Conservation (phyloP, 1,140 invertebrate genomes). For the Steinernema khuongi region DNA sequence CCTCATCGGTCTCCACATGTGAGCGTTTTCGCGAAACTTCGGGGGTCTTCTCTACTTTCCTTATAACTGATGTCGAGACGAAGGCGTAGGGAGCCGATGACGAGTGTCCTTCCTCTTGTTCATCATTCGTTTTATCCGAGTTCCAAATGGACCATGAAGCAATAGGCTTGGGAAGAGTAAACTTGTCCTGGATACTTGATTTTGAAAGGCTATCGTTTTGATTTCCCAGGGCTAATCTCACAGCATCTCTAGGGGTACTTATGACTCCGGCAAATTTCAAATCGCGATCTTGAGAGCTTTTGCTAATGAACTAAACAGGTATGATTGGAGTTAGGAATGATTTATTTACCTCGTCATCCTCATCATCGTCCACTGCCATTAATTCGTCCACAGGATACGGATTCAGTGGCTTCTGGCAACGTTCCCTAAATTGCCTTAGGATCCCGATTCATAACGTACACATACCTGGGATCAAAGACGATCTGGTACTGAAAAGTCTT, state of each 20-base stretch:
- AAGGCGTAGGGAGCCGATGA: background rate
- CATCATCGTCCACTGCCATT: constrained; percentile 10
- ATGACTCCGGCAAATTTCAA: constrained; percentile 20
- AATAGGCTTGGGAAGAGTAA: constrained; percentile 17
- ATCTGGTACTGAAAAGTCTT: constrained; percentile 42
- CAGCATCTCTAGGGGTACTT: background rate
- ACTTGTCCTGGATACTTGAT: constrained; percentile 24
- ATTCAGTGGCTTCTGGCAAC: constrained; percentile 38
- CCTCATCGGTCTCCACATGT: background rate
- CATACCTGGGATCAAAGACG: constrained; percentile 36
- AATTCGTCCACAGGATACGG: constrained; percentile 28
- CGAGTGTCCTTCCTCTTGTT: background rate
- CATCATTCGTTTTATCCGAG: background rate
- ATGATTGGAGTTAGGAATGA: background rate
- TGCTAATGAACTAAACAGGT: constrained; percentile 18
- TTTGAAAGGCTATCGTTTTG: background rate
- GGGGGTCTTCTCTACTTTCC: background rate
- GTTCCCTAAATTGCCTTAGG: background rate
- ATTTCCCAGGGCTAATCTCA: background rate
- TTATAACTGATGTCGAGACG: background rate
- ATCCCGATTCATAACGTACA: background rate
- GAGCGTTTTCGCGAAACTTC: background rate
- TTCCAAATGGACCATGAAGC: constrained; percentile 37
- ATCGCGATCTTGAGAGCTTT: constrained; percentile 15
- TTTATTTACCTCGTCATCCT: constrained; percentile 21